Evolutionary conservation across 2,888 invertebrate genomes (phyloP), one percentile per base, ranked within the genome.

Genomic region (Idaea aversata): DNA sequence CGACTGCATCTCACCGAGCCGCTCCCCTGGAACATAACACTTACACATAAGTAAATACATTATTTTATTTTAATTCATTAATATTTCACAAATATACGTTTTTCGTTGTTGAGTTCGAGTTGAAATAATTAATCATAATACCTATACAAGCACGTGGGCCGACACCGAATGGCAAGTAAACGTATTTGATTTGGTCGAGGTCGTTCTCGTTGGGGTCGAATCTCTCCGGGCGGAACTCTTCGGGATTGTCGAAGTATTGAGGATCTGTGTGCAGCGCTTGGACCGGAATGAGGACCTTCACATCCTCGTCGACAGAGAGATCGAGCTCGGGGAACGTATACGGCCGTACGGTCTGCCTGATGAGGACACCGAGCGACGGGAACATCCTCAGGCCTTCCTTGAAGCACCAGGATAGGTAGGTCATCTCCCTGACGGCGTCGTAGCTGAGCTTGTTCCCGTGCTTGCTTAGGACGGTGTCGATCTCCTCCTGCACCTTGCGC

Each of bases 1-100:
- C 0, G 87, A 84, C 73, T 86, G 86, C 87, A 87, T 84, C 63
- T 79, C 76, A 0, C 86, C 87, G 3, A 87, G 66, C 25, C 87
- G 81, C 15, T 76, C 77, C 36, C 86, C 86, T 87, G 73, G 10
- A 77, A 74, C 10, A 35, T 25, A 65, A 59, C 1, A 34, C 2
- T 13, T 47, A 10, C 47, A 47, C 25, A 25, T 2, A 25, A 2
- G 3, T 25, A 25, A 2, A 25, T 25, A 25, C 25, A 25, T 25
- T 25, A 25, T 25, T 25, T 25, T 25, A 25, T 25, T 25, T 25
- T 25, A 25, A 25, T 25, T 25, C 25, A 25, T 25, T 25, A 25
- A 25, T 25, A 25, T 25, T 25, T 25, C 3, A 25, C 25, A 25
- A 25, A 25, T 25, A 25, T 25, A 25, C 3, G 25, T 2, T 25